Evolutionary conservation across 2,888 invertebrate species (phyloP).

Genomic region (Dugesia japonica): DNA sequence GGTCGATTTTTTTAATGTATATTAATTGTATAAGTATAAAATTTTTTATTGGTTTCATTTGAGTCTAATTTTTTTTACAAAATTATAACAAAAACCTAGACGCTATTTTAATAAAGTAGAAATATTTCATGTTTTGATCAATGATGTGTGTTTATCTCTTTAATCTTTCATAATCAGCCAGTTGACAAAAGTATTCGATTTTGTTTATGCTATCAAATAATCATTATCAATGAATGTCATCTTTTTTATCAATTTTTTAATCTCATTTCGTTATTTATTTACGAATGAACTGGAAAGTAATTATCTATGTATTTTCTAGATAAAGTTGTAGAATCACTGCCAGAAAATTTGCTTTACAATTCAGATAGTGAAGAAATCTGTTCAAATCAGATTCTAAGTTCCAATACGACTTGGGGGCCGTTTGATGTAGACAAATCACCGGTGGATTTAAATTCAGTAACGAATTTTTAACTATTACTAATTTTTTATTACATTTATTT

Average conservation of each 20-base stretch:
- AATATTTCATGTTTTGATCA: conserved; percentile 1
- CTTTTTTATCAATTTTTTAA: conserved; percentile 20
- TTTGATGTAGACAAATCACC: conserved; percentile 12
- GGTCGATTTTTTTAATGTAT: neutral
- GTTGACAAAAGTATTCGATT: conserved; percentile 20
- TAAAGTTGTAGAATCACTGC: conserved; percentile 20
- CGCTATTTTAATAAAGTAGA: neutral
- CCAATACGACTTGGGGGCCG: conserved; percentile 5
- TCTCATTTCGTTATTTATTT: conserved; percentile 14
- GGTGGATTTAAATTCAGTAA: conserved; percentile 20
- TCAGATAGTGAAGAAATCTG: conserved; percentile 20
- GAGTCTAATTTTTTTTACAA: neutral
- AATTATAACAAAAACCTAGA: neutral
- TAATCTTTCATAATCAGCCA: conserved; percentile 6
- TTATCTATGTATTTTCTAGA: conserved; percentile 20
- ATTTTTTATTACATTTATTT: neutral
- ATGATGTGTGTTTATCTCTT: conserved; percentile 12
- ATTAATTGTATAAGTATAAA: too few relatives aligned
- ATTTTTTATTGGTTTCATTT: too few relatives aligned
- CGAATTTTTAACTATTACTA: neutral
- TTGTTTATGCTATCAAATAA: conserved; percentile 20
- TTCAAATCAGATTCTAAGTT: conserved; percentile 5
- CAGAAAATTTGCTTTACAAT: conserved; percentile 20
- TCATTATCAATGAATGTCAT: conserved; percentile 11
- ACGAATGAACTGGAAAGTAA: conserved; percentile 20